phyloP scores from a whole-genome alignment of 2,113 vertebrate species.

The Rhea pennata region DNA sequence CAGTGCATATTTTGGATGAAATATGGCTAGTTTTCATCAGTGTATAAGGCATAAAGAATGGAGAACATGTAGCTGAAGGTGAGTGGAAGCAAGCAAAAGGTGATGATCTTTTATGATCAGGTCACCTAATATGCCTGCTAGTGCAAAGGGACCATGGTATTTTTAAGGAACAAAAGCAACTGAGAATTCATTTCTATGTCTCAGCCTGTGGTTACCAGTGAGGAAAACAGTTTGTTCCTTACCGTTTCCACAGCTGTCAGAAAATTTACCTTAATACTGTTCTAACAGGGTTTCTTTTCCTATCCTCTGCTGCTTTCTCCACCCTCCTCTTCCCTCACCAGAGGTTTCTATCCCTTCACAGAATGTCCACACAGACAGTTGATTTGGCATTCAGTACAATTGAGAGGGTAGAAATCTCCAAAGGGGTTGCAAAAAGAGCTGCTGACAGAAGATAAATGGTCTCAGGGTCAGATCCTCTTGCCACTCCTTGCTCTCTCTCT shows the following conservation, averaged over 20 bases:
- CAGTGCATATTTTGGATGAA: background rate
- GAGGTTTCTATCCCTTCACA: conserved; percentile 4
- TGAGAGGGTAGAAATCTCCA: conserved; percentile 20
- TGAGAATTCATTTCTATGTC: background rate
- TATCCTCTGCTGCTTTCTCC: background rate
- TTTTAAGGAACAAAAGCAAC: background rate
- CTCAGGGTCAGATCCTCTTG: conserved; percentile 7
- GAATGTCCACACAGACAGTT: background rate
- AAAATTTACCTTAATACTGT: background rate
- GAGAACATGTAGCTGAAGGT: background rate
- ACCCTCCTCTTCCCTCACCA: background rate
- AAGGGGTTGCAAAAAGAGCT: background rate
- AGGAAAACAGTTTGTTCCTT: background rate
- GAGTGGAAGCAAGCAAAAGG: background rate
- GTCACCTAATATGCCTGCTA: background rate
- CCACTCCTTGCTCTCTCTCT: background rate
- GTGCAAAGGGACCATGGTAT: background rate
- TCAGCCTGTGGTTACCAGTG: background rate
- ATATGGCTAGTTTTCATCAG: background rate
- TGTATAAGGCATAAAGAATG: background rate
- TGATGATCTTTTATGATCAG: background rate
- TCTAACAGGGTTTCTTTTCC: background rate
- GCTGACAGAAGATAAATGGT: conserved; percentile 5
- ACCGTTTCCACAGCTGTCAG: background rate
- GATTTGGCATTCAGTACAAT: background rate